phyloP scores from a whole-genome alignment of 2,797 vertebrate genomes.

The Coilia nasus region DNA sequence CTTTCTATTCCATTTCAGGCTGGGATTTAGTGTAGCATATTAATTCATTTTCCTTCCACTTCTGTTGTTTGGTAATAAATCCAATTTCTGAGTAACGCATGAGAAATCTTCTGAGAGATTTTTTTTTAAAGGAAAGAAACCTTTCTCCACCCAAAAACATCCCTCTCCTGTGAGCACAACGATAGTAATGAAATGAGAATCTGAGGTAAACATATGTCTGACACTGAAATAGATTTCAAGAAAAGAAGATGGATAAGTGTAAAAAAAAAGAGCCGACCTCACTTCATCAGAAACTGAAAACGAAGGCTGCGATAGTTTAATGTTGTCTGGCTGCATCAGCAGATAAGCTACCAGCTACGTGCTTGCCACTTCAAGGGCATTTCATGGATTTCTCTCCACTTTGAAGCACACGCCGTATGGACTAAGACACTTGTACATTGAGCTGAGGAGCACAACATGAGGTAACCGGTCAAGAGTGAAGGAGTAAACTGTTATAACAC shows the following conservation, averaged over 20 bases:
- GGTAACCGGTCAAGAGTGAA: too few relatives aligned
- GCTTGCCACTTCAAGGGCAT: not conserved
- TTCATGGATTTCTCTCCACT: conserved; percentile 3
- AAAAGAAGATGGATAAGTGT: not conserved
- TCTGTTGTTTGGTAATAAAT: conserved; percentile 25
- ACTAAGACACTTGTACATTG: too few relatives aligned
- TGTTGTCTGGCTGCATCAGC: not conserved
- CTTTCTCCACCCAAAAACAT: not conserved
- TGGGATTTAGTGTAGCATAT: not conserved
- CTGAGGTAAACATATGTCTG: not conserved
- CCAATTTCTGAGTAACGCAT: conserved; percentile 17
- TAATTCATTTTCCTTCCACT: not conserved
- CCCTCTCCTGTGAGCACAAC: not conserved
- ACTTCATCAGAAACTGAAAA: not conserved
- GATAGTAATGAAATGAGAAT: not conserved
- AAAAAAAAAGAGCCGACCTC: not conserved
- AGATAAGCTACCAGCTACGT: not conserved
- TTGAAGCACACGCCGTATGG: not conserved
- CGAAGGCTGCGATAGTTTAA: not conserved
- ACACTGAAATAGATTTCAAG: not conserved
- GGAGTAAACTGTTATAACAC: not conserved
- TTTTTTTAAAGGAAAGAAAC: not conserved
- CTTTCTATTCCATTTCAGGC: not conserved
- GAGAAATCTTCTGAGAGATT: conserved; percentile 1
- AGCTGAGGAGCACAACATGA: too few relatives aligned